Conservation (phyloP, 2,888 invertebrate species). For the Anorthoa munda region DNA sequence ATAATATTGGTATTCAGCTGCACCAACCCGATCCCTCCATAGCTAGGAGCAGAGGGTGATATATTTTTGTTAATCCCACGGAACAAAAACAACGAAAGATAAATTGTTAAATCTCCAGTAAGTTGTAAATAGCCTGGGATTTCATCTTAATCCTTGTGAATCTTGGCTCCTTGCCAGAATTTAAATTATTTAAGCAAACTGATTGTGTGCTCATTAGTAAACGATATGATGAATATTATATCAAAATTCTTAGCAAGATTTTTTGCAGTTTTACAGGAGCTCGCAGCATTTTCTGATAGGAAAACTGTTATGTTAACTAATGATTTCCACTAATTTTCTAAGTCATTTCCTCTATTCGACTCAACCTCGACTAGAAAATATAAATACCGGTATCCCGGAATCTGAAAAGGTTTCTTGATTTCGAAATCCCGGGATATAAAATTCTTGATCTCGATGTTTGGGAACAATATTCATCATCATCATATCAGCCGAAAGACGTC, state of each 20-base stretch:
- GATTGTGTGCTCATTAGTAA: constrained; percentile 32
- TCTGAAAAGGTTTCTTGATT: too few species aligned
- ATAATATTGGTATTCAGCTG: too few species aligned
- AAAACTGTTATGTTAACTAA: too few species aligned
- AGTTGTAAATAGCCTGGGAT: constrained; percentile 13
- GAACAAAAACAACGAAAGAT: constrained; percentile 7
- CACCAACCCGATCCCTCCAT: background rate
- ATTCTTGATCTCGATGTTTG: too few species aligned
- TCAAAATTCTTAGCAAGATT: background rate
- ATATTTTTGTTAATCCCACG: background rate
- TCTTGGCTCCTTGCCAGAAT: constrained; percentile 27
- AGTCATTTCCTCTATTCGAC: too few species aligned
- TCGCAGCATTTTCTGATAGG: background rate
- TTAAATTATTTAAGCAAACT: background rate
- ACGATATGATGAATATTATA: background rate
- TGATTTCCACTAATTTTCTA: too few species aligned
- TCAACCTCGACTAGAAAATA: too few species aligned
- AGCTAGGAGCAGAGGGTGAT: background rate
- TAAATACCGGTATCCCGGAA: too few species aligned
- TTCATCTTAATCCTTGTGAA: constrained; percentile 7
- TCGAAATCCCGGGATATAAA: too few species aligned
- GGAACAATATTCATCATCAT: too few species aligned
- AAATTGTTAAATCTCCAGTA: background rate
- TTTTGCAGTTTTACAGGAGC: background rate
- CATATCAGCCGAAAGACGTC: too few species aligned